Evolutionary conservation across 1,140 invertebrate species (phyloP).

Genomic region (Akabosia matsudoensis): DNA sequence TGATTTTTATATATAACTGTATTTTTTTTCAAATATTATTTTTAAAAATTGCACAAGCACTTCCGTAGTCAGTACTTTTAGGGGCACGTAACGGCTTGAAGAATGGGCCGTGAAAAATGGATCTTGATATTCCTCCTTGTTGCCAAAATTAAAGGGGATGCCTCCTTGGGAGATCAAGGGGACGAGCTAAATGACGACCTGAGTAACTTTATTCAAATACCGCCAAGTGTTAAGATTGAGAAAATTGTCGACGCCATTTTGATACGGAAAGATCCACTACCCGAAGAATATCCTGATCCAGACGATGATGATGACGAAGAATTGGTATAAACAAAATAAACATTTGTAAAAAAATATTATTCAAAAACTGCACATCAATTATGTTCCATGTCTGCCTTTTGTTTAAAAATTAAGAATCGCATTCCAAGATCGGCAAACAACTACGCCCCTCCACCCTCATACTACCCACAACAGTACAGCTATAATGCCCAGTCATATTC

Average conservation of each 20-base stretch:
- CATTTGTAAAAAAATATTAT: neutral
- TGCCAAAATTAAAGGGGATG: neutral
- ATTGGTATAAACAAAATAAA: too few species aligned
- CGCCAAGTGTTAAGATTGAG: neutral
- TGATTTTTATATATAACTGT: too few species aligned
- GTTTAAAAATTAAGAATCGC: neutral
- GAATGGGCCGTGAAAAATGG: slow-evolving; percentile 2
- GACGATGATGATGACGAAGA: neutral
- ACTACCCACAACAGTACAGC: neutral
- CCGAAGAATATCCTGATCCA: neutral
- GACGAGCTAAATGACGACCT: neutral
- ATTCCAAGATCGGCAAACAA: neutral
- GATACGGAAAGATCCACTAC: neutral
- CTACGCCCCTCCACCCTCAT: neutral
- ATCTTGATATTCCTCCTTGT: slow-evolving; percentile 21
- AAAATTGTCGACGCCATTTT: neutral
- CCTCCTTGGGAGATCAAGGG: neutral
- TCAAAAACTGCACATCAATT: neutral
- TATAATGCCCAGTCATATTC: neutral
- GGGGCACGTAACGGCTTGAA: neutral
- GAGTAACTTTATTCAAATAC: too few species aligned
- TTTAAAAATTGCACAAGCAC: too few species aligned
- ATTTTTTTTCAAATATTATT: too few species aligned
- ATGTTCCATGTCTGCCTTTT: too few species aligned
- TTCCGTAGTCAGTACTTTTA: neutral